Percentiles rank a stretch among this genome's conserved stretches.
Evolutionary conservation across 2,797 vertebrate species (phyloP).

Genomic region (Periparus ater): DNA sequence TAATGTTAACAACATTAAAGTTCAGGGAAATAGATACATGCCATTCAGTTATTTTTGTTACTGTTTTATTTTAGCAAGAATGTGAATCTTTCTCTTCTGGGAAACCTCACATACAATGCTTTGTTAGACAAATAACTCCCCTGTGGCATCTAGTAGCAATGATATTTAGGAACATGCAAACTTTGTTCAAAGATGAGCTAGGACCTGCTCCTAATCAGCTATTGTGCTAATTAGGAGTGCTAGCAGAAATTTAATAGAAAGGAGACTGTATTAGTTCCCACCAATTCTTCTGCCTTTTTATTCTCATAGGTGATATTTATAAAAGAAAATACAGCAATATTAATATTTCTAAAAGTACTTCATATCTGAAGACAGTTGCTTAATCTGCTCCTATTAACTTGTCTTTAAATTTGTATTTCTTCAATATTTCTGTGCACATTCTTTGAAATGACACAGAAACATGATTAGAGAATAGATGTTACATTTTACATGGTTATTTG

Average conservation of each 20-base stretch:
- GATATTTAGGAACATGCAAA: not conserved
- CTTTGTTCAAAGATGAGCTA: not conserved
- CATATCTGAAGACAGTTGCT: not conserved
- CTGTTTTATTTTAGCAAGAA: not conserved
- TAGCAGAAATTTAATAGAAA: not conserved
- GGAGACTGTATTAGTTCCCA: not conserved
- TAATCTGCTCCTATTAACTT: conserved; percentile 47
- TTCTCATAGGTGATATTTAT: conserved; percentile 24
- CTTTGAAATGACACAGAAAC: not conserved
- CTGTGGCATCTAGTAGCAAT: not conserved
- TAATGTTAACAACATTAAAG: not conserved
- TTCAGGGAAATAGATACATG: not conserved
- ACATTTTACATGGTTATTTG: not conserved
- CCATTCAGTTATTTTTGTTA: not conserved
- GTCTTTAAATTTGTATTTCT: conserved; percentile 30
- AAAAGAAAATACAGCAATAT: not conserved
- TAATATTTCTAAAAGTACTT: conserved; percentile 16
- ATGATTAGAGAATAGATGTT: not conserved
- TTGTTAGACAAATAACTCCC: not conserved
- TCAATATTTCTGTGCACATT: not conserved
- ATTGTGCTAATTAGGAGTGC: not conserved
- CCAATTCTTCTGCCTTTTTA: not conserved
- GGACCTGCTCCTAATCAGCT: not conserved
- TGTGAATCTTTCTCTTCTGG: not conserved
- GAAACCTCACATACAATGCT: not conserved